Percentiles rank a stretch among this genome's conserved stretches.
Conservation (phyloP, 2,888 invertebrate genomes). For the Sarcophaga carnaria region DNA sequence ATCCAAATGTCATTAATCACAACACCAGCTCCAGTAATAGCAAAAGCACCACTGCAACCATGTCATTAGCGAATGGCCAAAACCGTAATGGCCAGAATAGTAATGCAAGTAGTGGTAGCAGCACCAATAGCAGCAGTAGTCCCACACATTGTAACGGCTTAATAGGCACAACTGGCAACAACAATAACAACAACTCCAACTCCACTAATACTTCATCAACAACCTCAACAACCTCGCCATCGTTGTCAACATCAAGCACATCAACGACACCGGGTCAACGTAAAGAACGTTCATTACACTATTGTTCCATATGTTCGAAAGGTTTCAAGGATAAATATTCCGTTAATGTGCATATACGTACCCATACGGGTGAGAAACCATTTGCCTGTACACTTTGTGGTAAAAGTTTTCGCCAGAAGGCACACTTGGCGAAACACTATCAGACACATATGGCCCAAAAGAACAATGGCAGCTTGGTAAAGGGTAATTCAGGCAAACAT, state of each 20-base stretch:
- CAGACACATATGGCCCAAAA: conserved; percentile 96
- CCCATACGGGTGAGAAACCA: conserved; percentile 99
- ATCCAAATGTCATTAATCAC: conserved; percentile 71
- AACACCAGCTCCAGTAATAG: conserved; percentile 70
- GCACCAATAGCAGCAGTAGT: conserved; percentile 77
- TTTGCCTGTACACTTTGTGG: conserved; percentile 97
- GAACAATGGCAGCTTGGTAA: conserved; percentile 85
- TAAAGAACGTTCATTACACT: conserved; percentile 93
- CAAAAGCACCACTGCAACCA: conserved; percentile 76
- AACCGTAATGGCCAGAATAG: conserved; percentile 75
- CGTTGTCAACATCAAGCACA: conserved; percentile 74
- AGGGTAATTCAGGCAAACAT: conserved; percentile 80
- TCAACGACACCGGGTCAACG: conserved; percentile 83
- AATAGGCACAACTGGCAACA: conserved; percentile 53
- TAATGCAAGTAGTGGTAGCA: conserved; percentile 76
- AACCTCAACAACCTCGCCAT: conserved; percentile 70
- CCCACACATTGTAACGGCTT: conserved; percentile 83
- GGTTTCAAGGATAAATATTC: conserved; percentile 98
- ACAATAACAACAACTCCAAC: conserved; percentile 72
- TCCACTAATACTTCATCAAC: conserved; percentile 72
- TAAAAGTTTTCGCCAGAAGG: conserved; percentile 95
- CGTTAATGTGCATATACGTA: conserved; percentile 98
- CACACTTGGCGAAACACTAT: conserved; percentile 95
- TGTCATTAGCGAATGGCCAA: conserved; percentile 74
- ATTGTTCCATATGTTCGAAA: conserved; percentile 96